Conservation (phyloP, 2,797 vertebrate genomes). For the Apogon hyalosoma region DNA sequence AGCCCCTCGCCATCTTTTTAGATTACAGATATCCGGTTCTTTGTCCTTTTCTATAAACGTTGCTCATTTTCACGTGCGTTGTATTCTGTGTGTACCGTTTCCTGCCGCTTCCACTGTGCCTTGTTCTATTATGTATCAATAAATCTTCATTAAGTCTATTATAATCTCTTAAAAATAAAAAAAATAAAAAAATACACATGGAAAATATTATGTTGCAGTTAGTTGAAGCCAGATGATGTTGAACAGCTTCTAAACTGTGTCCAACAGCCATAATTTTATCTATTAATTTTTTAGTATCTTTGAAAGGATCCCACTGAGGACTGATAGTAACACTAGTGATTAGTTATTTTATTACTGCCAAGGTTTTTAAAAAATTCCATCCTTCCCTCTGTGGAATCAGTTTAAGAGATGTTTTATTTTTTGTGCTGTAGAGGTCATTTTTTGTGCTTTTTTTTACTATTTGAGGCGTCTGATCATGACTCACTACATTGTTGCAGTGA, state of each 20-base stretch:
- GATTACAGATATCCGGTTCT: conserved; percentile 44
- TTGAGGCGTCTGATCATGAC: conserved; percentile 5
- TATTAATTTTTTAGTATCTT: neutral
- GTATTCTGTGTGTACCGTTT: neutral
- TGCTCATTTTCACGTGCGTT: neutral
- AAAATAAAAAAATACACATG: neutral
- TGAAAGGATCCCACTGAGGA: neutral
- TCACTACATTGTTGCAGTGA: neutral
- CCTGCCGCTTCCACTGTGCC: neutral
- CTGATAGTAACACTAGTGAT: neutral
- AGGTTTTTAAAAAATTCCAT: neutral
- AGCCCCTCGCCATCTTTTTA: conserved; percentile 45
- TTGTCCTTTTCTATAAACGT: neutral
- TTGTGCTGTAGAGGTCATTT: neutral
- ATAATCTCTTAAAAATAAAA: neutral
- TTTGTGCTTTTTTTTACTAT: neutral
- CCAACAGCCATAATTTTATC: neutral
- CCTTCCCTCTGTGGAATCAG: neutral
- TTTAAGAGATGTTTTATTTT: conserved; percentile 2
- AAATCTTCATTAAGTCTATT: neutral
- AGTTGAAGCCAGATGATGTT: neutral
- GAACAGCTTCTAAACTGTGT: too few relatives aligned
- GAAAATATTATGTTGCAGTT: neutral
- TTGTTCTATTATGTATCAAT: neutral
- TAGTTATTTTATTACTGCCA: neutral